Evolutionary conservation across 2,113 vertebrate genomes (phyloP), one percentile per base, ranked within the genome.

Genomic region (Mus pahari): DNA sequence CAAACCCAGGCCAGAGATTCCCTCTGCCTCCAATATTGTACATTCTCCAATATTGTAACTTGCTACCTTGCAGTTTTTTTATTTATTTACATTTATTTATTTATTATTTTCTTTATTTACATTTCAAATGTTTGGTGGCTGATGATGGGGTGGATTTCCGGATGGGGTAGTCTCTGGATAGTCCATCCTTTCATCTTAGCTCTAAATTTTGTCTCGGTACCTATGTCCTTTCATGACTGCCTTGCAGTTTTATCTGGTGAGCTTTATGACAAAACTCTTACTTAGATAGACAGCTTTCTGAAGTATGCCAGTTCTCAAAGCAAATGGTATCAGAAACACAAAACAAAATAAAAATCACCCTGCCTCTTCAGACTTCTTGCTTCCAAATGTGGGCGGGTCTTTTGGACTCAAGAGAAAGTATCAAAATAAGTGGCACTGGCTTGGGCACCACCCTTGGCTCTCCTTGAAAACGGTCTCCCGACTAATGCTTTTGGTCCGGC

Each of bases 211-310:
- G n/a, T n/a, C n/a, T n/a, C n/a, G n/a, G n/a, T n/a, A n/a, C n/a
- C n/a, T n/a, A n/a, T n/a, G n/a, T n/a, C n/a, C n/a, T n/a, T n/a
- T n/a, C n/a, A n/a, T n/a, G n/a, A n/a, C 97, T 94, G 94, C 95
- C 86, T 98, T 93, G 97, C 97, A 96, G 96, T 98, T 97, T 93
- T 78, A 68, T 42, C 73, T 98, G 98, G 97, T 96, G 68, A 97
- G 79, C 42, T 93, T 97, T 93, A 94, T 90, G 91, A 95, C 60
- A 78, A 95, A 86, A 94, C 28, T 78, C 58, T 24, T 89, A 94
- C 60, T 19, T 89, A 94, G 84, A 86, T 64, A 83, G 7, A 62
- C 89, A 94, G 95, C 92, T 97, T 97, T 90, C 96, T 77, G 77
- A 79, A 89, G 89, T 97, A 64, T 82, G 39, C 66, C 39, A 62